Evolutionary conservation across 2,113 vertebrate genomes (phyloP).

Genomic region (Phylloscopus trochilus): DNA sequence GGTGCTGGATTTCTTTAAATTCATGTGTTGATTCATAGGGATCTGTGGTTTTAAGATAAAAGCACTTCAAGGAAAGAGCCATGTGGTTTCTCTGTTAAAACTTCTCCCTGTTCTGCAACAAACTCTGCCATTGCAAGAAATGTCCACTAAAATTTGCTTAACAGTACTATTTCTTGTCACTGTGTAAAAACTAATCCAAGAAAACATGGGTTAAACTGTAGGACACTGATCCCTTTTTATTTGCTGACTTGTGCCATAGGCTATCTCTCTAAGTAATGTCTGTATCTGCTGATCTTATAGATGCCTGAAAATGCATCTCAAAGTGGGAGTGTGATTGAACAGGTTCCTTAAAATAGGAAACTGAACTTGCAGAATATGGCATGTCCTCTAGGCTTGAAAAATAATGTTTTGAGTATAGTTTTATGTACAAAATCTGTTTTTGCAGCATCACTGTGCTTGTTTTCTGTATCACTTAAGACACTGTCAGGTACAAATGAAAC

Average conservation of each 20-base stretch:
- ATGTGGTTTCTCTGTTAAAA: background rate
- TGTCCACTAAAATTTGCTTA: background rate
- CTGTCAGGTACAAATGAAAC: background rate
- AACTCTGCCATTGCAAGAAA: background rate
- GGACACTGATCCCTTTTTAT: background rate
- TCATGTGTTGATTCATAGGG: conserved; percentile 1
- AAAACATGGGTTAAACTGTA: background rate
- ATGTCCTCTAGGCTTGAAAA: background rate
- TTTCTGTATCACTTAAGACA: background rate
- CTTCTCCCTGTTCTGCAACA: background rate
- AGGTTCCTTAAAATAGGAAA: no score
- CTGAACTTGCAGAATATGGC: background rate
- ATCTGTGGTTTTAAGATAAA: background rate
- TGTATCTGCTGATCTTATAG: background rate
- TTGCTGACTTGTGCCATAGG: background rate
- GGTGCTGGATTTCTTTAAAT: conserved; percentile 75
- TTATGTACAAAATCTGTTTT: background rate
- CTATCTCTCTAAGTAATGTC: background rate
- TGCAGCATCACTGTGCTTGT: background rate
- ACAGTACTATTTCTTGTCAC: background rate
- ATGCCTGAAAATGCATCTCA: background rate
- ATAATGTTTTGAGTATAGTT: background rate
- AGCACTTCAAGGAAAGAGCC: background rate
- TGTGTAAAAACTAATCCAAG: background rate
- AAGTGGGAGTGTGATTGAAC: background rate